Evolutionary conservation across 37 sponge, comb jelly and placozoan genomes (phyloP), one percentile per base, ranked within the genome.

Genomic region (Cliona cf. orientalis): DNA sequence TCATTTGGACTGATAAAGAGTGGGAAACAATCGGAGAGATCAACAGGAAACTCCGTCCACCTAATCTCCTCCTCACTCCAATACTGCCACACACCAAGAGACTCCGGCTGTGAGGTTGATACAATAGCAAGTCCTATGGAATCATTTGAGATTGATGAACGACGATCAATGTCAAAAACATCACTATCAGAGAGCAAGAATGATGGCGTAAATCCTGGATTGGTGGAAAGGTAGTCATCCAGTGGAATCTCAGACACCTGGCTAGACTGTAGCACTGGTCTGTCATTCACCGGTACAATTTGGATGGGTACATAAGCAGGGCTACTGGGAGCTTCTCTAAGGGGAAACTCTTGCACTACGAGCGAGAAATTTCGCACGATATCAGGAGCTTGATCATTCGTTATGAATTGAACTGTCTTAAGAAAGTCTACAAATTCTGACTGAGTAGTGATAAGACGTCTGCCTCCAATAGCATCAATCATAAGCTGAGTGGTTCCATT

Each of bases 41-140:
- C 17, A 25, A 42, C 32, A 25, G 64, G 44, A 12, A 88, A 53
- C 21, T 67, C 29, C 36, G 26, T n/a, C 89, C 89, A 88, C 31
- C 26, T 33, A 1, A 63, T 72, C 35, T 46, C 21, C 4, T 23
- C 37, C 32, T 25, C 17, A 64, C 5, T 28, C 78, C 87, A 59
- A 39, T 80, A 76, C 59, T 85, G 86, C 91, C 91, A 91, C 17
- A 49, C 26, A 32, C 91, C 91, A 3, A 81, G 36, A 5, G 32
- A 55, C n/a, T n/a, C 35, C 46, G 46, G 36, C 2, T 26, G 49
- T 34, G 32, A 6, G 0, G 42, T 66, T 32, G 38, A 56, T 31
- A 69, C 56, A 14, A 88, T 69, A 34, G 79, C 91, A 37, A 91
- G 45, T 36, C 87, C 87, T 72, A 91, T 42, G 22, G 86, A 76